Evolutionary conservation across 2,113 vertebrate genomes (phyloP), one percentile per base, ranked within the genome.

Genomic region (Zootoca vivipara): DNA sequence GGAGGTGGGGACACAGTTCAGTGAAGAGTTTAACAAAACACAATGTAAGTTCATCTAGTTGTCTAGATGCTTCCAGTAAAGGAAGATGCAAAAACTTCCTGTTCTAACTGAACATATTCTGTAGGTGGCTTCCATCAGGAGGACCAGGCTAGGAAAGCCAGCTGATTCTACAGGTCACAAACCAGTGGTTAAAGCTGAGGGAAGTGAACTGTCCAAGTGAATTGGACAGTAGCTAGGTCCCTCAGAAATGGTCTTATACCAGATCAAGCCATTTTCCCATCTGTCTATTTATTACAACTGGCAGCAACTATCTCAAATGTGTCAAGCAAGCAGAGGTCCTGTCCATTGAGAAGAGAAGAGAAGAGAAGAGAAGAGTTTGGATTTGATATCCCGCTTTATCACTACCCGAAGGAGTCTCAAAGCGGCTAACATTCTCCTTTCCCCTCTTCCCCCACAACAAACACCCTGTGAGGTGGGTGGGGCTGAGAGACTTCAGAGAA

Each of bases 51-150:
- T 84, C 30, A 30, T 73, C 65, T 82, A 35, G 38, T 82, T 0
- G 0, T 90, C 67, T 75, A 90, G 64, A 85, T 84, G 82, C 86
- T 92, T 95, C 83, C 82, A 83, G 87, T 89, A 86, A 70, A 58
- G 93, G 87, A 89, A 90, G 80, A 85, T 89, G 90, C 91, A 96
- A 93, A 93, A 93, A 56, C 1, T 83, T 85, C 86, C 88, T 82
- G 69, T 92, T 91, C 91, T 91, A 0, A 7, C 78, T 75, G 86
- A 73, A 90, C 73, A 64, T 0, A 91, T 87, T 52, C 38, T n/a
- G n/a, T 84, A 79, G 84, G 16, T 77, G 6, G 65, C 78, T 78
- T 83, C 56, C 92, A 69, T 85, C 79, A 0, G 58, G 18, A 62
- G 58, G 58, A 62, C 58, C 82, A 85, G 35, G 0, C 26, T 7